Conservation (phyloP, 2,888 invertebrate genomes). For the Macrophya annulata region DNA sequence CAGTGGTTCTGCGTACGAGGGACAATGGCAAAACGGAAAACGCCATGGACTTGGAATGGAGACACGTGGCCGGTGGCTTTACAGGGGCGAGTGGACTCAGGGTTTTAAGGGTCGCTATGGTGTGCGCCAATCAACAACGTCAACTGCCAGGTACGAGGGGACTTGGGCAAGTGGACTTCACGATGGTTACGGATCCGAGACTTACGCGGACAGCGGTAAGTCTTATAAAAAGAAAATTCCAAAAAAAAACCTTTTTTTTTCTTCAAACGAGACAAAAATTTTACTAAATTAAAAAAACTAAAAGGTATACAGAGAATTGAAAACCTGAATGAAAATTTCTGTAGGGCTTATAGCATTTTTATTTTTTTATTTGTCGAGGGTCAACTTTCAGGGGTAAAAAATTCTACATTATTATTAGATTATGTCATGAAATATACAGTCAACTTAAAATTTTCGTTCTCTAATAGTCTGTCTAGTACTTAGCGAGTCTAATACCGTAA, state of each 20-base stretch:
- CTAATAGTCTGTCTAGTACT: not conserved
- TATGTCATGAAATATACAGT: not conserved
- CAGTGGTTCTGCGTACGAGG: slow-evolving; percentile 97
- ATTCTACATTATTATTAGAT: not conserved
- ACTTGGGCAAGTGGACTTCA: slow-evolving; percentile 99
- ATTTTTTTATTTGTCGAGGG: not conserved
- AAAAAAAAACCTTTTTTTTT: not conserved
- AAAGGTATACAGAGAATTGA: not conserved
- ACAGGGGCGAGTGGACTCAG: slow-evolving; percentile 99
- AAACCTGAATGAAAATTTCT: not conserved
- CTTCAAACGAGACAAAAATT: not conserved
- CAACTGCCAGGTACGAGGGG: slow-evolving; percentile 98
- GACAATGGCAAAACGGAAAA: slow-evolving; percentile 99
- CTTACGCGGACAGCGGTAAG: slow-evolving; percentile 99
- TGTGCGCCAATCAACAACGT: slow-evolving; percentile 96
- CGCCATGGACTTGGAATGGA: slow-evolving; percentile 99
- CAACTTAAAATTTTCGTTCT: not conserved
- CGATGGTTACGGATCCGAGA: slow-evolving; percentile 99
- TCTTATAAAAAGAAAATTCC: slow-evolving; percentile 68
- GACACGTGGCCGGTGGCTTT: slow-evolving; percentile 97
- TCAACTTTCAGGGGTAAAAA: not conserved
- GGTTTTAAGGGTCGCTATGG: slow-evolving; percentile 99
- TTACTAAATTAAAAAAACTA: not conserved
- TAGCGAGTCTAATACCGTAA: slow-evolving; percentile 15
- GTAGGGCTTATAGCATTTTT: not conserved